Evolutionary conservation across 2,797 vertebrate species (phyloP), one percentile per base, ranked within the genome.

Genomic region (Heterohyrax brucei): DNA sequence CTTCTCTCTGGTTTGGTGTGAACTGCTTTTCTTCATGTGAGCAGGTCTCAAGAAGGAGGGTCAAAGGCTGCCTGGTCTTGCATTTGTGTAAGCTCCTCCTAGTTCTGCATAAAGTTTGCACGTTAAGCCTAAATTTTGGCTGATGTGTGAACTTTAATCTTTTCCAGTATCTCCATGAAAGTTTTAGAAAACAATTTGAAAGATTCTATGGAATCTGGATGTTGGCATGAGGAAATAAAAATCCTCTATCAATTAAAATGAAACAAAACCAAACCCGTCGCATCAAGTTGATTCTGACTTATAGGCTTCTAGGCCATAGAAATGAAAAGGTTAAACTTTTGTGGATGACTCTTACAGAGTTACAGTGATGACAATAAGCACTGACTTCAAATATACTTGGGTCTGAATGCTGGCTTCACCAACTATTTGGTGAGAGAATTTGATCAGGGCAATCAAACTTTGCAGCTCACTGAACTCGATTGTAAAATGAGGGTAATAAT

Each of bases 111-210:
- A 62, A 84, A 30, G 33, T 77, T 75, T 73, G n/a, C 26, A 77
- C 39, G 3, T 78, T 44, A 50, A 5, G n/a, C 26, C 64, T 85
- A 48, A 80, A 68, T 62, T 13, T 56, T 44, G 22, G 4, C 84
- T 1, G 13, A 79, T 6, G 19, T 93, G 10, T 90, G 64, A 56
- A 39, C 89, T 91, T 96, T 78, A 73, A n/a, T 53, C 14, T 18
- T 48, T 33, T 59, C 39, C 22, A 44, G 19, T 62, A 24, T 70
- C 56, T 79, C 44, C 48, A 2, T 26, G 48, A 33, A n/a, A 64
- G 28, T 80, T 84, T 73, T 50, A 68, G 30, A 90, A 33, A 68
- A 68, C 85, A 81, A 89, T 84, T 3, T 84, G 53, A 89, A 95
- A 83, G 28, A 78, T 59, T 44, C 22, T 30, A 50, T 70, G 78